Conservation (phyloP, 2,113 vertebrate species). For the Azemiops feae region DNA sequence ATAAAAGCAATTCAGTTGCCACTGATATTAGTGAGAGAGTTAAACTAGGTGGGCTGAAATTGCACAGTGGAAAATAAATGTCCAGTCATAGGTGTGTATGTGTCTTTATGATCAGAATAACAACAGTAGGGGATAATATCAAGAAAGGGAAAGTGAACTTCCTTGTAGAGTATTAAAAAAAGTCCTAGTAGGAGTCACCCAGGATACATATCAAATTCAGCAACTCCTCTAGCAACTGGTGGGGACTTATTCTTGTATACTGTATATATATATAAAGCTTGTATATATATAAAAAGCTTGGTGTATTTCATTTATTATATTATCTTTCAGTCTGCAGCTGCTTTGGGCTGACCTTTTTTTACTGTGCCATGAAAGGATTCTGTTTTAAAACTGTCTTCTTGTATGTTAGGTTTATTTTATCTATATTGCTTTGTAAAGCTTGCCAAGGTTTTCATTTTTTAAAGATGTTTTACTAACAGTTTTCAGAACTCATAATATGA, state of each 20-base stretch:
- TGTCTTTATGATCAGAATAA: background rate
- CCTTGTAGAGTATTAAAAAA: too few species aligned
- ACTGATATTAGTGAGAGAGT: background rate
- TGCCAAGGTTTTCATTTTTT: background rate
- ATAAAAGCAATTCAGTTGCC: background rate
- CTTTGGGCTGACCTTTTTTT: too few species aligned
- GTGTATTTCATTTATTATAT: too few species aligned
- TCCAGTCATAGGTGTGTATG: background rate
- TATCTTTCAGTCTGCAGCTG: too few species aligned
- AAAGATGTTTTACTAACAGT: background rate
- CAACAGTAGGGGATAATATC: background rate
- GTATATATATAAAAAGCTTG: too few species aligned
- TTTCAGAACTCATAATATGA: background rate
- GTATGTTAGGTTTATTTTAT: background rate
- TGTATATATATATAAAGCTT: too few species aligned
- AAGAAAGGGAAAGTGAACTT: background rate
- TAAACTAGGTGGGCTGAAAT: background rate
- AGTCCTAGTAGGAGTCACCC: too few species aligned
- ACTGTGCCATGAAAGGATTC: background rate
- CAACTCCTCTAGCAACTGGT: too few species aligned
- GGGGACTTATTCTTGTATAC: too few species aligned
- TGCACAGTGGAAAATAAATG: background rate
- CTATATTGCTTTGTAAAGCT: background rate
- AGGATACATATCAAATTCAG: too few species aligned
- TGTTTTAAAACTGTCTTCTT: background rate